Base-by-base conservation (phyloP, 2,797 vertebrate species). In the Macrochelys suwanniensis region DNA sequence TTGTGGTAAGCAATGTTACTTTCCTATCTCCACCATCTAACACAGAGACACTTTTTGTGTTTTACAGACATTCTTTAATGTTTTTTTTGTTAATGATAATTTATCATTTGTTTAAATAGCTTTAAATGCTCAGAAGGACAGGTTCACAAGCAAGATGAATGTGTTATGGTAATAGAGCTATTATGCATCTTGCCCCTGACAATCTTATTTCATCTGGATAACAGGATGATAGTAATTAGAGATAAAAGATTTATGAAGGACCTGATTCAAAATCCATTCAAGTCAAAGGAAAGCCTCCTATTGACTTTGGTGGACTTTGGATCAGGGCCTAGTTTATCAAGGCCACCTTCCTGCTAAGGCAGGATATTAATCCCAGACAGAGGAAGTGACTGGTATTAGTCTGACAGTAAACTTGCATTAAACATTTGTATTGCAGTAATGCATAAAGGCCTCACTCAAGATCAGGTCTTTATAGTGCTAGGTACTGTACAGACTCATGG, bases 61-160 rank as follows among this genome's bases (percentile, higher is more conserved):
- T 80, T 87, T 74, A 11, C 11, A 84, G 86, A n/a, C 25, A 82
- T 79, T 89, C 92, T 90, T 82, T 47, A 94, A 86, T 6, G n/a
- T 5, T 50, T 68, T 71, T 82, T 82, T 77, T 77, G 11, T 80
- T 68, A 5, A 47, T 56, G 47, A 85, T 87, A 37, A 5, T 89
- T 83, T 76, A 59, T n/a, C 16, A 37, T 50, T 51, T 56, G 16
- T 51, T 83, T 78, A 85, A 83, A n/a, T 82, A 7, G 13, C 16
- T 57, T 25, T 50, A 61, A 45, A 65, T 8, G 42, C 85, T 89
- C 65, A 91, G 80, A 91, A 76, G 78, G 26, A 25, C 16, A 80
- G 78, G 31, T 65, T 94, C 59, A 85, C 28, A 85, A 77, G 49
- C 13, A 80, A 65, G 21, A 2, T 10, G 33, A 87, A 50, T 15